phyloP scores from a whole-genome alignment of 2,888 invertebrate species.

The Sinopyrophorus schimmeli region DNA sequence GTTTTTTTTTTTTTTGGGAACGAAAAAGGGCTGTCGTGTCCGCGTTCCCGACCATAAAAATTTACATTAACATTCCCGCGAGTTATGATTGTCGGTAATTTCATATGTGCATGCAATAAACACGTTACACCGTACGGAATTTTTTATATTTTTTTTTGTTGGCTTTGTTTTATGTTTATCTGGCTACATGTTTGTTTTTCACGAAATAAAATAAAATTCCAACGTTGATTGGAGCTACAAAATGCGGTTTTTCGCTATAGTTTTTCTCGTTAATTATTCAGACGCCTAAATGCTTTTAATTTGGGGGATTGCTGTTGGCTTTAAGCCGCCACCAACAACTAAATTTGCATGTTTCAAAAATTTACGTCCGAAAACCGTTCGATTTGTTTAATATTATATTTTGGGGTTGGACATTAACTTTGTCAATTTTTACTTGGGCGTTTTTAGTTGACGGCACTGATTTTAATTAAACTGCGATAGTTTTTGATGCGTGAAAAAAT shows the following conservation, averaged over 20 bases:
- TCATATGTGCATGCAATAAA: conserved; percentile 43
- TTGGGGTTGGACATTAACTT: too few species aligned
- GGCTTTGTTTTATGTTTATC: conserved; percentile 34
- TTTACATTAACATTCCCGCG: conserved; percentile 43
- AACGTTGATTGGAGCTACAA: conserved; percentile 15
- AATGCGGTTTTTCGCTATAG: conserved; percentile 19
- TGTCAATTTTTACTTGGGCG: too few species aligned
- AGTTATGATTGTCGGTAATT: conserved; percentile 46
- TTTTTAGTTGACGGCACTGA: too few species aligned
- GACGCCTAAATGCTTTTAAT: conserved; percentile 20
- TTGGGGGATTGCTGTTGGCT: conserved; percentile 18
- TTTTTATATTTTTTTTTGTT: conserved; percentile 37
- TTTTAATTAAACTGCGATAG: too few species aligned
- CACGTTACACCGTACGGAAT: conserved; percentile 39
- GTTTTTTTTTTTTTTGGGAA: conserved; percentile 19
- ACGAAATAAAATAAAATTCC: conserved; percentile 25
- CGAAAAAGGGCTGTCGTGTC: too few species aligned
- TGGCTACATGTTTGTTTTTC: conserved; percentile 37
- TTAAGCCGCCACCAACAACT: conserved; percentile 11
- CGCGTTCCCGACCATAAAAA: too few species aligned
- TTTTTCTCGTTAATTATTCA: conserved; percentile 15
- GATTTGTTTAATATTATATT: conserved; percentile 15
- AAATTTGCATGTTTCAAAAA: conserved; percentile 10
- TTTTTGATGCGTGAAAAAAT: too few species aligned
- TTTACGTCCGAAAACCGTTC: conserved; percentile 9